Base-by-base conservation (phyloP, 2,797 vertebrate genomes). In the Carapus acus region DNA sequence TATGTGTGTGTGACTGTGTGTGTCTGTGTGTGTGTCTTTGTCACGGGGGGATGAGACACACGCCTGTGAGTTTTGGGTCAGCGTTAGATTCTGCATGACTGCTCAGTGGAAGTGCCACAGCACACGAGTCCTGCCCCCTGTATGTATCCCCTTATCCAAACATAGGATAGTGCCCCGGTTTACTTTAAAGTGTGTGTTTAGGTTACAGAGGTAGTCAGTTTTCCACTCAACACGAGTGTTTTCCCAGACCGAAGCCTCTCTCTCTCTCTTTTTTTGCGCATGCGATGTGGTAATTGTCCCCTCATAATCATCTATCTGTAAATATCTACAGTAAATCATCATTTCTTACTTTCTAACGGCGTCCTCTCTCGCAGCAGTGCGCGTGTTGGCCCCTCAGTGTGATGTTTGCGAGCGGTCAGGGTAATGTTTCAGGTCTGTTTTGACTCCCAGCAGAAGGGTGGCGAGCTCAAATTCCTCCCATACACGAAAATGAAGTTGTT, bases 161-260 rank as follows among this genome's bases (percentile, higher is more conserved):
- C 71, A 79, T 69, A 74, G 47, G 53, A 61, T 58, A 62, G 61
- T 59, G 46, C 47, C 5, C 29, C 58, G 13, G 71, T 81, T 81
- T 78, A 77, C 72, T 68, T 68, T 48, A 48, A 79, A 73, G 62
- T 52, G 53, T 54, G 51, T 77, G 80, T 78, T 82, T 82, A 56
- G 65, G 72, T 76, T 67, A 70, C 48, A 70, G 45, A 63, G 55
- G 74, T n/a, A 74, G 67, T 74, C 62, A 18, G 49, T 73, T 75
- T 68, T 72, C 65, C 56, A 54, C 58, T 46, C 49, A 63, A 46
- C 43, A 22, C 37, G 56, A 55, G 70, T 50, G 41, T 29, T 46
- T 36, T 62, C 66, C 68, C 57, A 62, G 47, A 62, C 62, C 15
- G 2, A 65, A 64, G 64, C 31, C 1, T 66, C 57, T 22, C 23